A percentile compares a stretch with the other conserved stretches of the same genome.
phyloP scores from a whole-genome alignment of 2,888 invertebrate genomes.

The Scotopteryx bipunctaria region DNA sequence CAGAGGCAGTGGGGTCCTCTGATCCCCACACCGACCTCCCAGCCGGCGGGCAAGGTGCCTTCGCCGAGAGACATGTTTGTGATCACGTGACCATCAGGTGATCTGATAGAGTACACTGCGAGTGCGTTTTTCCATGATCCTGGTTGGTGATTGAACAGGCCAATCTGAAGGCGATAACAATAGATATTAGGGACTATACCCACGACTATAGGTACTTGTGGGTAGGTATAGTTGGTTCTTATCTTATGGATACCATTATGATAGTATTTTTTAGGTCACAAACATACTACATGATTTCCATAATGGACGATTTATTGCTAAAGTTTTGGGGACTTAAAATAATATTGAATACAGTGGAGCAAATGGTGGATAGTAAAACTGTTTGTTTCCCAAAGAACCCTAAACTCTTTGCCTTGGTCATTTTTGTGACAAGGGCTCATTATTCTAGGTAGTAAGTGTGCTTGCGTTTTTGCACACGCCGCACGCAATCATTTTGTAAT shows the following conservation, averaged over 20 bases:
- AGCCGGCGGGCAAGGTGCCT: slow-evolving; percentile 83
- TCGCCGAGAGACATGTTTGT: slow-evolving; percentile 82
- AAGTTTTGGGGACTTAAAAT: no score
- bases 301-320: no score
- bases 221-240: no score
- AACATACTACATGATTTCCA: no score
- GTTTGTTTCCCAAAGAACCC: no score
- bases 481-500: slow-evolving; percentile 35
- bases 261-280: no score
- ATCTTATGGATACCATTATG: no score
- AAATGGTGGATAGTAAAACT: no score
- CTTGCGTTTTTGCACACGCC: slow-evolving; percentile 17
- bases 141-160: slow-evolving; percentile 65
- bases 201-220: no score
- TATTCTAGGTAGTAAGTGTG: not conserved
- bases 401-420: no score
- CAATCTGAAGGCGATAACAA: slow-evolving; percentile 57
- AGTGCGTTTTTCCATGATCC: slow-evolving; percentile 68
- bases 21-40: slow-evolving; percentile 73
- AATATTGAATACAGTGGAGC: no score
- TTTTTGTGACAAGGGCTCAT: not conserved
- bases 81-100: slow-evolving; percentile 71
- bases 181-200: not conserved
- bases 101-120: slow-evolving; percentile 56
- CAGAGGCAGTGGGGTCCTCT: slow-evolving; percentile 84